Base-by-base conservation (phyloP, 2,888 invertebrate genomes). In the Chrysolina haemoptera region DNA sequence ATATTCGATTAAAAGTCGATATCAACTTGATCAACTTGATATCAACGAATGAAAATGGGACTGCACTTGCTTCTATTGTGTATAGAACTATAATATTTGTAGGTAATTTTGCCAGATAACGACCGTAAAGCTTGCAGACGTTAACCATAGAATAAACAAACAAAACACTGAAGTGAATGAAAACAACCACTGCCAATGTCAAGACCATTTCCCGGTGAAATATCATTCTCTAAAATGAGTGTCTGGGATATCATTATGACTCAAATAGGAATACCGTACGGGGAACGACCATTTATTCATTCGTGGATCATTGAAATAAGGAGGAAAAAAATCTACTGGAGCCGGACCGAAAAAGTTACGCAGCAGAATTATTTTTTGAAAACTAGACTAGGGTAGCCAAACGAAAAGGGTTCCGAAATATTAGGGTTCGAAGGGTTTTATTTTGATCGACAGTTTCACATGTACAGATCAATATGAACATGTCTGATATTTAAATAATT, bases 151-250 rank as follows among this genome's bases (percentile, higher is more conserved):
- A 22, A 64, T 68, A 74, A 74, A 74, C 74, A 74, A 74, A 76
- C 68, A 74, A 46, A 41, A 73, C 76, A 68, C 71, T 76, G 73
- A 76, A 76, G 71, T 68, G 73, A 73, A 68, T 71, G 73, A 75
- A 62, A 75, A 73, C 72, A 73, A 50, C 62, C 63, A 69, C 64
- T 66, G 48, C 62, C 74, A 76, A 74, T 71, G 76, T 76, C 76
- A 76, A 71, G 76, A 69, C 41, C 73, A 55, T 62, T 71, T 74
- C 67, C 55, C 63, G 50, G 53, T 22, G 48, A 68, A 64, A 68
- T 55, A 64, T 55, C 9, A 35, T 14, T 59, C 14, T 59, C n/a
- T 14, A 0, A 14, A 59, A n/a, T 59, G 10, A 59, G 16, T 12
- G 4, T 53, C 20, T 53, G 5, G 14, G 2, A 35, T 27, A 9